A percentile compares a stretch with the other conserved stretches of the same genome.
Evolutionary conservation across 2,888 invertebrate genomes (phyloP).

Genomic region (Protodeltote pygarga): DNA sequence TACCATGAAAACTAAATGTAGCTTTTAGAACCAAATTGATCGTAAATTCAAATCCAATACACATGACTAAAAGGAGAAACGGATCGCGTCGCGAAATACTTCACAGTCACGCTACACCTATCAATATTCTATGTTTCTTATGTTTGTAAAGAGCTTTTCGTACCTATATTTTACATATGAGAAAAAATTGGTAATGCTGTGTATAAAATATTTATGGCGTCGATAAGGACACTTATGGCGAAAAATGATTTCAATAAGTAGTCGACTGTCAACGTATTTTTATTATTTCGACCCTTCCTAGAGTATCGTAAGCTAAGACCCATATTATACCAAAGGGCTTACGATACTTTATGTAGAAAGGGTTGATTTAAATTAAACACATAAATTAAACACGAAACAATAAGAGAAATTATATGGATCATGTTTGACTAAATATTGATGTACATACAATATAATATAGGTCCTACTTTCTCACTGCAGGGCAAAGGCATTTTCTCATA

Average conservation of each 20-base stretch:
- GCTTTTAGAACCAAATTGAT: slow-evolving; percentile 52
- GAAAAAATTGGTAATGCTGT: slow-evolving; percentile 17
- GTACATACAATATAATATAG: too few relatives aligned
- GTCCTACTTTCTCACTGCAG: too few relatives aligned
- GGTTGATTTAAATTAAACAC: too few relatives aligned
- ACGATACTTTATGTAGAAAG: too few relatives aligned
- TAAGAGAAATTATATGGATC: too few relatives aligned
- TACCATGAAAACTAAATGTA: slow-evolving; percentile 50
- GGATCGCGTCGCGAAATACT: slow-evolving; percentile 52
- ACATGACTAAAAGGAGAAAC: slow-evolving; percentile 52
- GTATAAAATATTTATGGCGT: slow-evolving; percentile 27
- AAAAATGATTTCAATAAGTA: slow-evolving; percentile 1
- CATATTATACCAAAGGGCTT: too few relatives aligned
- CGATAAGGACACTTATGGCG: neutral
- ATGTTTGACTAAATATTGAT: too few relatives aligned
- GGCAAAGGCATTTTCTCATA: too few relatives aligned
- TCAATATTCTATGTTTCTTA: slow-evolving; percentile 45
- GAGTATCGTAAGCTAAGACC: too few relatives aligned
- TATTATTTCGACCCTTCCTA: neutral
- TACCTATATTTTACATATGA: slow-evolving; percentile 28
- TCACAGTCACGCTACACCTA: slow-evolving; percentile 56
- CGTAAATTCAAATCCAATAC: slow-evolving; percentile 63
- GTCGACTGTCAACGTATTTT: neutral
- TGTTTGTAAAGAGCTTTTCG: slow-evolving; percentile 44
- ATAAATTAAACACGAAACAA: too few relatives aligned